Evolutionary conservation across 2,888 invertebrate genomes (phyloP).

Genomic region (Nephrotoma flavescens): DNA sequence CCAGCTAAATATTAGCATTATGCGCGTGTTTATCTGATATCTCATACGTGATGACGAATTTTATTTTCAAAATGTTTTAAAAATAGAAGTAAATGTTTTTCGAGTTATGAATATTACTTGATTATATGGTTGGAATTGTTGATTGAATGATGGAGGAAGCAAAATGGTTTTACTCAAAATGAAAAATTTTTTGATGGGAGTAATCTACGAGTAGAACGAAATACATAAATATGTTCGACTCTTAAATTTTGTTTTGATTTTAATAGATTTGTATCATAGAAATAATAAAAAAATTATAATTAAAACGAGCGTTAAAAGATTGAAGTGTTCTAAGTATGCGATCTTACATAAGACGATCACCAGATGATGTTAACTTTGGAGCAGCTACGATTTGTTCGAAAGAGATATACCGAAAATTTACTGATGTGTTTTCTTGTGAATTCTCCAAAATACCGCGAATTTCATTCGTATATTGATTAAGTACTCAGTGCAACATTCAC

Average conservation of each 20-base stretch:
- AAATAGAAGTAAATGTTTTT: not conserved
- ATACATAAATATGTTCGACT: not conserved
- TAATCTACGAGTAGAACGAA: not conserved
- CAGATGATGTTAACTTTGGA: no score
- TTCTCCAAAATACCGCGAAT: no score
- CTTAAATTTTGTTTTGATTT: not conserved
- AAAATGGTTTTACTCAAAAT: not conserved
- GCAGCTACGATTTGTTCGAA: no score
- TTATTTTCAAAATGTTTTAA: not conserved
- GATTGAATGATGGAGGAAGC: not conserved
- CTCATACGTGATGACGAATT: not conserved
- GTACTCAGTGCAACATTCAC: no score
- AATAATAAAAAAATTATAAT: not conserved
- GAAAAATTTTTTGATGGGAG: not conserved
- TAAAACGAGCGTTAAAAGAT: not conserved
- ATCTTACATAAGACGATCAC: no score
- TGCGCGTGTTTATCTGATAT: not conserved
- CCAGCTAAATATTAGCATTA: not conserved
- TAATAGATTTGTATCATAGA: not conserved
- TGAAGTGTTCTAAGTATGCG: not conserved
- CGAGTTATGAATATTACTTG: not conserved
- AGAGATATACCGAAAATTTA: no score
- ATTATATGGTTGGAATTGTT: not conserved
- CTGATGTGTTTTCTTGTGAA: no score
- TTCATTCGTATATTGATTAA: no score